Conservation (phyloP, 2,113 vertebrate species). For the Thunnus maccoyii region DNA sequence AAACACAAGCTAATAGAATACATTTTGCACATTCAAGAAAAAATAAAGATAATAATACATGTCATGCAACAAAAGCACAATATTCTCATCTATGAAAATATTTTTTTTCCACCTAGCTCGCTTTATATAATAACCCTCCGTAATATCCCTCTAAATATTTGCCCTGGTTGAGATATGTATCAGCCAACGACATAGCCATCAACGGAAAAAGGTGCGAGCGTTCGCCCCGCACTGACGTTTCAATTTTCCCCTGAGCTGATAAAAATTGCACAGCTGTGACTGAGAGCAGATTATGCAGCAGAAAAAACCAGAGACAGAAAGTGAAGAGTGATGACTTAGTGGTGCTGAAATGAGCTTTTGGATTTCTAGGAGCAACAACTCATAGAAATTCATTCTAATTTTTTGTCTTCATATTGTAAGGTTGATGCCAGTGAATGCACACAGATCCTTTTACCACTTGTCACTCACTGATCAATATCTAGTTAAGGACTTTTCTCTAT, state of each 20-base stretch:
- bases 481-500: conserved; percentile 1
- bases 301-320: conserved; percentile 58
- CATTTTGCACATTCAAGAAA: conserved; percentile 42
- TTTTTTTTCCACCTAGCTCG: not conserved
- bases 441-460: conserved; percentile 47
- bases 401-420: conserved; percentile 33
- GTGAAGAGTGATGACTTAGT: conserved; percentile 58
- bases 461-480: conserved; percentile 51
- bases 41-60: conserved; percentile 28
- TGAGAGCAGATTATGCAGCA: conserved; percentile 70
- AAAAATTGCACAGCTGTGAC: conserved; percentile 66
- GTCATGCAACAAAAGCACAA: conserved; percentile 56
- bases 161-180: conserved; percentile 58
- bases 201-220: conserved; percentile 50
- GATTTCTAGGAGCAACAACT: conserved; percentile 69
- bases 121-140: conserved; percentile 35
- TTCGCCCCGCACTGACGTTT: conserved; percentile 67
- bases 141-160: conserved; percentile 58
- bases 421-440: conserved; percentile 73
- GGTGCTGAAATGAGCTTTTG: conserved; percentile 68
- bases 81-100: not conserved
- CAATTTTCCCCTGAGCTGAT: conserved; percentile 71
- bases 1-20: conserved; percentile 19
- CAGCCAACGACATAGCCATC: conserved; percentile 47
- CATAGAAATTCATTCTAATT: conserved; percentile 63